These are phyloP conservation scores for Zeus faber DNA, from an alignment of 2,113 vertebrate genomes.

Conservation along the genomic window DNA sequence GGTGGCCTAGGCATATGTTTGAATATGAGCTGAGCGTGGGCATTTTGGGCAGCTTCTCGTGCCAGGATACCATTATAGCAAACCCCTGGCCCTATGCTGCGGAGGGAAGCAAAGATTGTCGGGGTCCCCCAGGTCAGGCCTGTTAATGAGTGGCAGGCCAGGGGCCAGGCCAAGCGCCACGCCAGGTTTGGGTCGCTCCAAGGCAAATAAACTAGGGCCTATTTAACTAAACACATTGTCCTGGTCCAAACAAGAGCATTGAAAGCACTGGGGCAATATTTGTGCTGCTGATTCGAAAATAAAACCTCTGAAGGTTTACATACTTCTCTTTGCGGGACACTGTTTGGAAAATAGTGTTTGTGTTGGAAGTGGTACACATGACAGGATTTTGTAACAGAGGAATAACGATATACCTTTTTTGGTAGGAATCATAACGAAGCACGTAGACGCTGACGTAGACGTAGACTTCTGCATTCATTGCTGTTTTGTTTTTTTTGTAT, in stretches of 20 bases:
- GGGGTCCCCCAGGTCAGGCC: slow-evolving; percentile 55
- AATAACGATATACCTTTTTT: slow-evolving; percentile 23
- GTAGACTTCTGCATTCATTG: neutral
- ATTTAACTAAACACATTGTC: slow-evolving; percentile 66
- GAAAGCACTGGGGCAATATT: slow-evolving; percentile 45
- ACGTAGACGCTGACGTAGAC: neutral
- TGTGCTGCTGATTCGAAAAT: slow-evolving; percentile 52
- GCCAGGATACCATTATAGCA: slow-evolving; percentile 54
- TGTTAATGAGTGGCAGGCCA: slow-evolving; percentile 51
- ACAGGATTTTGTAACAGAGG: slow-evolving; percentile 37
- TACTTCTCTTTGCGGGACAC: slow-evolving; percentile 46
- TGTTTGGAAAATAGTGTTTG: slow-evolving; percentile 53
- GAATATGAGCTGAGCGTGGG: slow-evolving; percentile 1
- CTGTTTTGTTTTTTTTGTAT: neutral
- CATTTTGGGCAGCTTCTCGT: slow-evolving; percentile 37
- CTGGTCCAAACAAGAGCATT: slow-evolving; percentile 40
- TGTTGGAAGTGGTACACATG: slow-evolving; percentile 37
- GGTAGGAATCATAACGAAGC: slow-evolving; percentile 9
- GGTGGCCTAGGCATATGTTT: neutral
- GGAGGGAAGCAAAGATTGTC: slow-evolving; percentile 42
- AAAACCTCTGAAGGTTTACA: slow-evolving; percentile 59
- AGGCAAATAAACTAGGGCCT: slow-evolving; percentile 70
- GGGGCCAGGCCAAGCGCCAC: slow-evolving; percentile 46
- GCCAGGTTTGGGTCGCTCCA: slow-evolving; percentile 53
- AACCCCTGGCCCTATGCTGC: slow-evolving; percentile 28